These are phyloP conservation scores for Cuniculus paca DNA, from an alignment of 2,797 vertebrate genomes.

Conservation along the genomic window DNA sequence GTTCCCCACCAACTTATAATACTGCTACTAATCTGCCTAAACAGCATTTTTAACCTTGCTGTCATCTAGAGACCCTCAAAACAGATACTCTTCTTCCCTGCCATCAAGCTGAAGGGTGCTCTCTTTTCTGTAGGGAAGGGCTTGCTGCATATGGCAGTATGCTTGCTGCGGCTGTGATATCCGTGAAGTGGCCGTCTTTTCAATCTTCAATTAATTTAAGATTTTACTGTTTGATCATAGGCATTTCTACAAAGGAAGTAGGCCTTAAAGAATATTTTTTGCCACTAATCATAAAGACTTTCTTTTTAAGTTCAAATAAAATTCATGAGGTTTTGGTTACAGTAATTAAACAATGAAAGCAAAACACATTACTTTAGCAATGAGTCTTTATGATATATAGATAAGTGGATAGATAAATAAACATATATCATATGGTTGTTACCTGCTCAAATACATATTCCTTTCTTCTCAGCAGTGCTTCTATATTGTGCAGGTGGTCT, in stretches of 20 bases:
- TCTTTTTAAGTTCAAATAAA: slow-evolving; percentile 29
- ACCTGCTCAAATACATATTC: background rate
- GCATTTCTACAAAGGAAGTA: background rate
- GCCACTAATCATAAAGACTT: background rate
- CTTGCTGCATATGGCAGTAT: background rate
- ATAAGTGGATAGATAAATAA: background rate
- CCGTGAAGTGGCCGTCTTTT: background rate
- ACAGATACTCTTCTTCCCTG: background rate
- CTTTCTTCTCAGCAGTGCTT: background rate
- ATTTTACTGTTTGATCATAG: slow-evolving; percentile 21
- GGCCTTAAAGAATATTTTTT: background rate
- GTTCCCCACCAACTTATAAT: background rate
- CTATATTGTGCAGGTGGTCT: background rate
- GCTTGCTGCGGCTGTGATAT: background rate
- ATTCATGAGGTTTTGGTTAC: background rate
- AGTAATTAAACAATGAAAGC: slow-evolving; percentile 8
- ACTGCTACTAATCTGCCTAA: background rate
- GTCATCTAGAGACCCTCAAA: background rate
- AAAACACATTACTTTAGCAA: background rate
- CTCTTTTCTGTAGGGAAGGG: background rate
- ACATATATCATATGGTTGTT: background rate
- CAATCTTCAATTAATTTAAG: background rate
- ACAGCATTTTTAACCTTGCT: background rate
- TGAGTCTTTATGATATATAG: too few species aligned
- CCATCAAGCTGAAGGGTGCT: background rate